Evolutionary conservation across 2,113 vertebrate genomes (phyloP), one percentile per base, ranked within the genome.

Genomic region (Tor tambroides): DNA sequence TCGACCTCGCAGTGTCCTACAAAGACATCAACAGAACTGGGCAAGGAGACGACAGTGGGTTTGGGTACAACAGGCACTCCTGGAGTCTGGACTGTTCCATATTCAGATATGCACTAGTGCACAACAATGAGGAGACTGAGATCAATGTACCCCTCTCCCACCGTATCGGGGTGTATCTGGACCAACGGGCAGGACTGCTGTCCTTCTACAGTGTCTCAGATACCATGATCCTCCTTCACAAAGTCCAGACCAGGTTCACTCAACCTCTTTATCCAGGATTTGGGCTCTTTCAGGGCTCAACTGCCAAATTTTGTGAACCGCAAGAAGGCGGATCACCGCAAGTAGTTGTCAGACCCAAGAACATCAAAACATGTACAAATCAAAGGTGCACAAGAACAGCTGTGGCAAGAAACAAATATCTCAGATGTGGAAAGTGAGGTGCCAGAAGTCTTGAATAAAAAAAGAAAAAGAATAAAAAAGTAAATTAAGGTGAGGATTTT

Each of bases 71-170:
- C 49, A 81, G 67, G 19, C 46, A 71, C 17, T 85, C 82, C 32
- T 89, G 88, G 88, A 89, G 77, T 85, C 72, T 89, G 75, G 85
- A 85, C 61, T 89, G 85, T 26, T 67, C 86, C 21, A 46, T 26
- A 43, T 43, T 15, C n/a, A 79, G 85, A 56, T 89, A 81, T 3
- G 41, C 71, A 4, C 65, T 87, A 9, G 59, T 65, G 26, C 85
- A 89, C 17, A 10, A 85, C 26, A 28, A 76, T 21, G 14, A 43
- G 10, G 76, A 81, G 26, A 85, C 15, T 2, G 77, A 49, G 35
- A 51, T 85, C 69, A 5, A 26, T 2, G 76, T 32, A 5, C 86
- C 78, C 8, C 14, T 35, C 5, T 82, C 86, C 19, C 77, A 85
- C 46, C n/a, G 78, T 72, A 80, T 90, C 8, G 89, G 86, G 30